Evolutionary conservation across 2,113 vertebrate species (phyloP).

Genomic region (Cavia aperea): DNA sequence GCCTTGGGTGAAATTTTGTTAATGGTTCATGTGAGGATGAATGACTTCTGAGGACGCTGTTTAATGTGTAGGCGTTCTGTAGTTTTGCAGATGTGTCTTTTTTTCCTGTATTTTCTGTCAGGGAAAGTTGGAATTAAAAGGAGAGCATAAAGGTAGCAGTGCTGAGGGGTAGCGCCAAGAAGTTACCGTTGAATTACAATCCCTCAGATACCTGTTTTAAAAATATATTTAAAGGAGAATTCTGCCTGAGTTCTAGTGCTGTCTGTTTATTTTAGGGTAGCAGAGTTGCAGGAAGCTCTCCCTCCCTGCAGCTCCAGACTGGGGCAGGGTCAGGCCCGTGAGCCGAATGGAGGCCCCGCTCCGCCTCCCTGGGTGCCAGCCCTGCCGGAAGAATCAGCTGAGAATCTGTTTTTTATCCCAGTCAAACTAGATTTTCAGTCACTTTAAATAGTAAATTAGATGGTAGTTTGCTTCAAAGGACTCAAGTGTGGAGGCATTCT

Average conservation of each 20-base stretch:
- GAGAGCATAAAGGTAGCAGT: not conserved
- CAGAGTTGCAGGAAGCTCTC: not conserved
- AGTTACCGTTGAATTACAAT: constrained; percentile 27
- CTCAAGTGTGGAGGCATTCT: not conserved
- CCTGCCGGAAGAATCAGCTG: not conserved
- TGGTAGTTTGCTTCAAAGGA: not conserved
- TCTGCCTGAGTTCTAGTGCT: not conserved
- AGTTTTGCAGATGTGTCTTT: not conserved
- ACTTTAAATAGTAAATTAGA: not conserved
- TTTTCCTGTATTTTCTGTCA: constrained; percentile 22
- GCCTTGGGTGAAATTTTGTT: not conserved
- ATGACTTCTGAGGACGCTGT: not conserved
- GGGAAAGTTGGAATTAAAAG: constrained; percentile 19
- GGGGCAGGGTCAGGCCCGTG: not conserved
- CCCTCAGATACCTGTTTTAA: not conserved
- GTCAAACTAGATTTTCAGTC: not conserved
- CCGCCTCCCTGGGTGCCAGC: not conserved
- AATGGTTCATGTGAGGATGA: not conserved
- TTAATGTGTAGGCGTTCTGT: not conserved
- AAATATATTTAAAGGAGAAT: constrained; percentile 26
- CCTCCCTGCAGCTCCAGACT: not conserved
- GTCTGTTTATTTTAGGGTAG: not conserved
- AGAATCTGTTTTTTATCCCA: not conserved
- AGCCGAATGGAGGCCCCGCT: not conserved
- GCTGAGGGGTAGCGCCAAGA: not conserved